Evolutionary conservation across 2,888 invertebrate genomes (phyloP).

Genomic region (Drosophila eohydei): DNA sequence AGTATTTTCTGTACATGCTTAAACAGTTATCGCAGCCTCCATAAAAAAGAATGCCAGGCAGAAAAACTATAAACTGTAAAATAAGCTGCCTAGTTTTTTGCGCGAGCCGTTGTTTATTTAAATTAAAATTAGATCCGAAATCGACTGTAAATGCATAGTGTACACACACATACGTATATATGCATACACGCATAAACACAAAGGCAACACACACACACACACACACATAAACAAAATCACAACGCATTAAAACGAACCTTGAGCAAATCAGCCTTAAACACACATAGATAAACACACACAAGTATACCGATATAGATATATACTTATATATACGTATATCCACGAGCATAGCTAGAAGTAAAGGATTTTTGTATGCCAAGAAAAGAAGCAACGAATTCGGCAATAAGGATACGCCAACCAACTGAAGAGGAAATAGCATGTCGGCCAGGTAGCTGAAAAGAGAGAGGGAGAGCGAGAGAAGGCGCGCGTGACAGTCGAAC

Average conservation of each 20-base stretch:
- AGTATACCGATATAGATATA: slow-evolving; percentile 24
- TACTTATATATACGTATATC: slow-evolving; percentile 7
- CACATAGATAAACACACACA: slow-evolving; percentile 52
- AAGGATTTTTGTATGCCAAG: slow-evolving; percentile 66
- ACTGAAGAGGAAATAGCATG: slow-evolving; percentile 55
- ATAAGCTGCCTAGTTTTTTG: slow-evolving; percentile 15
- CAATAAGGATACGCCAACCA: slow-evolving; percentile 64
- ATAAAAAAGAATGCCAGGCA: slow-evolving; percentile 21
- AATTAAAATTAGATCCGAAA: slow-evolving; percentile 56
- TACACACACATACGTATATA: slow-evolving; percentile 45
- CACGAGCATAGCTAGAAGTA: slow-evolving; percentile 50
- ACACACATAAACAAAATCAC: slow-evolving; percentile 64
- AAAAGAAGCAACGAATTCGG: slow-evolving; percentile 65
- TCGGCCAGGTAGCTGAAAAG: slow-evolving; percentile 22
- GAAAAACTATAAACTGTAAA: slow-evolving; percentile 12
- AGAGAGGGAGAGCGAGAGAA: slow-evolving; percentile 23
- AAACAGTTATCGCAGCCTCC: slow-evolving; percentile 56
- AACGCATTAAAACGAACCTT: slow-evolving; percentile 73
- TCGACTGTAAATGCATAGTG: slow-evolving; percentile 49
- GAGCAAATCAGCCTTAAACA: slow-evolving; percentile 74
- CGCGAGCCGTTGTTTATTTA: slow-evolving; percentile 39
- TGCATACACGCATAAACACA: slow-evolving; percentile 17
- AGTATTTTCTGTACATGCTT: slow-evolving; percentile 52
- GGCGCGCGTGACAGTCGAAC: slow-evolving; percentile 11
- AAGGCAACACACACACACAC: slow-evolving; percentile 28